A percentile compares a stretch with the other conserved stretches of the same genome.
These are phyloP conservation scores for Sphenodon punctatus DNA, from an alignment of 2,797 vertebrate genomes.

Conservation along the genomic window DNA sequence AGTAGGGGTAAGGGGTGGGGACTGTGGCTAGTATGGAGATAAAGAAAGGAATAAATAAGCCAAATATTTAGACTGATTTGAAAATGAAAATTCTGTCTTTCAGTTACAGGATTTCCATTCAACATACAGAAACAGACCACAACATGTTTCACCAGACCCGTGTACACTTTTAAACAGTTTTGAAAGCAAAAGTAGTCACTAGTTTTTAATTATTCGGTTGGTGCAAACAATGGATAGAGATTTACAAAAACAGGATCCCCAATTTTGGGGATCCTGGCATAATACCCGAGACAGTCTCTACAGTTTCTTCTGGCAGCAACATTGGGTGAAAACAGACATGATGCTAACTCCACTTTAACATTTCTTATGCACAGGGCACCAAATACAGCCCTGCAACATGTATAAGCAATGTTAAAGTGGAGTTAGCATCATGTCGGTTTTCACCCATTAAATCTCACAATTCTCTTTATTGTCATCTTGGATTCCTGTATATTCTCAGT, in stretches of 20 bases:
- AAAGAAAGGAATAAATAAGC: conserved; percentile 83
- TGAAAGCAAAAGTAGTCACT: neutral
- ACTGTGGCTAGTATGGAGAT: conserved; percentile 81
- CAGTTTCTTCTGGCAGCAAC: neutral
- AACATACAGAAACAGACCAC: conserved; percentile 43
- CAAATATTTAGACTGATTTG: conserved; percentile 76
- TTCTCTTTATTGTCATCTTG: neutral
- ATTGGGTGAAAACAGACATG: too few relatives aligned
- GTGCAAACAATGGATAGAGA: conserved; percentile 26
- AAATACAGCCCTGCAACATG: too few relatives aligned
- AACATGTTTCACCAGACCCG: neutral
- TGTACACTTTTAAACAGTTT: neutral
- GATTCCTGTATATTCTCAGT: neutral
- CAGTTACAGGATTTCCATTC: conserved; percentile 69
- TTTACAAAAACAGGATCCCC: neutral
- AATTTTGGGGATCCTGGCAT: neutral
- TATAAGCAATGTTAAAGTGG: too few relatives aligned
- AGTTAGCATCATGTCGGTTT: too few relatives aligned
- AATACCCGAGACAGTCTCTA: neutral
- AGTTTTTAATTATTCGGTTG: neutral
- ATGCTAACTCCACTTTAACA: too few relatives aligned
- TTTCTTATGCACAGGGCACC: too few relatives aligned
- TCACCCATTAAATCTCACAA: neutral
- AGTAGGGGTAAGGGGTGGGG: conserved; percentile 82
- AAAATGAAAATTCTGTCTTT: conserved; percentile 75